A percentile compares a stretch with the other conserved stretches of the same genome.
Evolutionary conservation across 2,113 vertebrate genomes (phyloP).

Genomic region (Sphyrna mokarran): DNA sequence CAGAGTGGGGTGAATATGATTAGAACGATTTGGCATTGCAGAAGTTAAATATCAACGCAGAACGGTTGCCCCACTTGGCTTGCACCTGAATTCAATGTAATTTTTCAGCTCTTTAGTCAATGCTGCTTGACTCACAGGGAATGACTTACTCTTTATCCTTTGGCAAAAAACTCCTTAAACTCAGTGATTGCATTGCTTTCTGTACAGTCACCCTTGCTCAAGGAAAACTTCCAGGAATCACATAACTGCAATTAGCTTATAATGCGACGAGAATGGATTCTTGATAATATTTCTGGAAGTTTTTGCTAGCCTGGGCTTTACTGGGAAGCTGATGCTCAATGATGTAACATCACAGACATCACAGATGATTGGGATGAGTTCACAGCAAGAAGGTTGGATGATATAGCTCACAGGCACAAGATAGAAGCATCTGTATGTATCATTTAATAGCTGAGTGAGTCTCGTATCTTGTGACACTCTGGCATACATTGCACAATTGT

Average conservation of each 20-base stretch:
- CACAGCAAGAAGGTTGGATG: background rate
- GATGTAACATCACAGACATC: background rate
- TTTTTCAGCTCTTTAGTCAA: background rate
- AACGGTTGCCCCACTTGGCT: background rate
- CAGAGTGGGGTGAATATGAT: background rate
- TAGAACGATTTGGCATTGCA: background rate
- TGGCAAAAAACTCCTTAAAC: background rate
- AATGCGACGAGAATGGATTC: background rate
- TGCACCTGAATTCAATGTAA: background rate
- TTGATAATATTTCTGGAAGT: background rate
- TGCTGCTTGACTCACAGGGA: background rate
- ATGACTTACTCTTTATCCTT: background rate
- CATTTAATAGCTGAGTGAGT: background rate
- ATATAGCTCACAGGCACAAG: background rate
- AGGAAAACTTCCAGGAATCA: background rate
- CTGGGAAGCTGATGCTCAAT: background rate
- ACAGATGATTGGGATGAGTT: background rate
- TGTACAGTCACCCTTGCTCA: too few relatives aligned
- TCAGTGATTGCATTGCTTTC: background rate
- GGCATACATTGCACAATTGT: too few relatives aligned
- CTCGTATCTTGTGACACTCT: background rate
- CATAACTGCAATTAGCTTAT: background rate
- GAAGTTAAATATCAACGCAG: background rate
- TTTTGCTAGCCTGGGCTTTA: background rate
- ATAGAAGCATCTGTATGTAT: background rate